These are phyloP conservation scores for Eupithecia centaureata DNA, from an alignment of 2,888 invertebrate species.

Conservation along the genomic window DNA sequence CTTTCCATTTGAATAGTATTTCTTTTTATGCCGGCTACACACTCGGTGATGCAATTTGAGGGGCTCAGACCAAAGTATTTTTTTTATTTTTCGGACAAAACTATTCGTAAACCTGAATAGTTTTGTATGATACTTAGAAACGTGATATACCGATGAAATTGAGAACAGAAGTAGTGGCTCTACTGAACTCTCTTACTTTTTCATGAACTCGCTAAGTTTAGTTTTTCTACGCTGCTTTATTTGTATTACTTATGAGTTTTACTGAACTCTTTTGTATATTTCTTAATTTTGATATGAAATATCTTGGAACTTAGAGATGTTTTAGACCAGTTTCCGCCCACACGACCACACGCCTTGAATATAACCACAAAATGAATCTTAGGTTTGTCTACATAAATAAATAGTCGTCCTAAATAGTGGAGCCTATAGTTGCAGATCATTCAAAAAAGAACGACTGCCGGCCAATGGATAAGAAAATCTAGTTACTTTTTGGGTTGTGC, in stretches of 20 bases:
- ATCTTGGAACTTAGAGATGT: neutral
- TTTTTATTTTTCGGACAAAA: neutral
- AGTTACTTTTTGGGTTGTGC: constrained; percentile 34
- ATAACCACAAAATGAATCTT: neutral
- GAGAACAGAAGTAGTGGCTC: neutral
- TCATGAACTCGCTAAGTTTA: neutral
- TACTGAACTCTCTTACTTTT: neutral
- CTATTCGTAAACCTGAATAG: too few species aligned
- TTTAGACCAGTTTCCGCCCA: neutral
- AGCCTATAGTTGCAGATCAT: neutral
- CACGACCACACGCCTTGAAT: too few species aligned
- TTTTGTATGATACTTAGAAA: neutral
- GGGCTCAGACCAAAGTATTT: neutral
- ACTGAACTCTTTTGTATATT: neutral
- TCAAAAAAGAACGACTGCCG: constrained; percentile 57
- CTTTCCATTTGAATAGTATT: constrained; percentile 67
- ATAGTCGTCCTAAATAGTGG: neutral
- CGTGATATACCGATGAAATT: neutral
- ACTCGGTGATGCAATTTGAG: neutral
- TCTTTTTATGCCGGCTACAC: constrained; percentile 46
- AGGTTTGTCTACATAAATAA: neutral
- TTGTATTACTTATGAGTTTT: neutral
- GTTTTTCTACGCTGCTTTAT: neutral
- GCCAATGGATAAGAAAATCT: constrained; percentile 55
- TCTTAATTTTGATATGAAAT: neutral